A percentile compares a stretch with the other conserved stretches of the same genome.
Evolutionary conservation across 2,113 vertebrate species (phyloP).

Genomic region (Pagrus major): DNA sequence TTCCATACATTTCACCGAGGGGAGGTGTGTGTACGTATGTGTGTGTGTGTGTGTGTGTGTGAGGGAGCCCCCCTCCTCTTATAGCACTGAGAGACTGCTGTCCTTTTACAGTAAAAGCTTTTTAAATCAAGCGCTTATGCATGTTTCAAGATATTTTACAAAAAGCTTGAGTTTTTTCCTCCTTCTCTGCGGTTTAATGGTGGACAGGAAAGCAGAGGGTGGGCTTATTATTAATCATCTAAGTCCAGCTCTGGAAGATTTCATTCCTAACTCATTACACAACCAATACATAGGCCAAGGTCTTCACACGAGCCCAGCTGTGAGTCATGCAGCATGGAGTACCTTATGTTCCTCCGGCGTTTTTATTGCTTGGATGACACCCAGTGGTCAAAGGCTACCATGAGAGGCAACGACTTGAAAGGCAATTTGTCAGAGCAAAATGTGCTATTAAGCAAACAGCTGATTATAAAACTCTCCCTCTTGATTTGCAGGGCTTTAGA

Average conservation of each 20-base stretch:
- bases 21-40: constrained; percentile 47
- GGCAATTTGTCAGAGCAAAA: constrained; percentile 17
- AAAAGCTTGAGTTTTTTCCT: background rate
- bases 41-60: background rate
- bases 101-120: background rate
- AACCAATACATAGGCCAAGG: constrained; percentile 67
- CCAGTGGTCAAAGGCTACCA: constrained; percentile 79
- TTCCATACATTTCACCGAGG: constrained; percentile 73
- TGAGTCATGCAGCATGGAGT: constrained; percentile 72
- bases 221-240: constrained; percentile 1
- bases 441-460: too few species aligned
- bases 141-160: background rate
- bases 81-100: constrained; percentile 6
- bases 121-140: background rate
- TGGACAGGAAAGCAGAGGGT: background rate
- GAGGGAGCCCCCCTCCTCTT: too few species aligned
- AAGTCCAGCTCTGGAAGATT: constrained; percentile 12
- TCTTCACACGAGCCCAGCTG: constrained; percentile 65
- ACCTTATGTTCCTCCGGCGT: constrained; percentile 59
- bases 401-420: constrained; percentile 22
- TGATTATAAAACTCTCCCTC: background rate
- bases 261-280: constrained; percentile 67
- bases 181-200: background rate
- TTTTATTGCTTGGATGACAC: constrained; percentile 82
- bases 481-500: background rate